phyloP scores from a whole-genome alignment of 2,888 invertebrate genomes.

The Lochmaea capreae region DNA sequence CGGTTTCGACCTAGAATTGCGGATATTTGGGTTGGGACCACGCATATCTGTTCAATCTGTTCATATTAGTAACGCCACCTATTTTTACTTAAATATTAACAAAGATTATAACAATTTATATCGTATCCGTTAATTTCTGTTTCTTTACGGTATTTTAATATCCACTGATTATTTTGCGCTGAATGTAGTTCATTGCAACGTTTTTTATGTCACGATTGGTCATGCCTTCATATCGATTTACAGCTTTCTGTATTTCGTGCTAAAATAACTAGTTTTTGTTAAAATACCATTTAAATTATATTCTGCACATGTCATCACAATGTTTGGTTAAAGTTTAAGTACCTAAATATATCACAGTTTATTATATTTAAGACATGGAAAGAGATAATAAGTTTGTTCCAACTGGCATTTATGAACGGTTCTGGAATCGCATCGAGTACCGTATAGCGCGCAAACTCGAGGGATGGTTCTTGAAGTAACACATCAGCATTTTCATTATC shows the following conservation, averaged over 20 bases:
- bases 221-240: not conserved
- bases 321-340: too few species aligned
- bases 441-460: too few species aligned
- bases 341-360: too few species aligned
- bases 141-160: conserved; percentile 1
- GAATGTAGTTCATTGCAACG: not conserved
- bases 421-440: too few species aligned
- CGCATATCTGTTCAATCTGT: not conserved
- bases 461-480: too few species aligned
- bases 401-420: too few species aligned
- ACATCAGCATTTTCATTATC: too few species aligned
- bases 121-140: not conserved
- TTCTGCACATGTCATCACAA: not conserved
- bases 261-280: not conserved
- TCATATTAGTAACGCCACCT: not conserved
- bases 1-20: not conserved
- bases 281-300: not conserved
- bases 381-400: too few species aligned
- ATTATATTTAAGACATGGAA: too few species aligned
- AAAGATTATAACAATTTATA: not conserved
- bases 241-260: not conserved
- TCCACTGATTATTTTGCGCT: not conserved
- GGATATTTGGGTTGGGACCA: not conserved
- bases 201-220: not conserved
- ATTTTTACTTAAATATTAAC: not conserved